phyloP scores from a whole-genome alignment of 2,888 invertebrate species.

The Metopia argyrocephala region DNA sequence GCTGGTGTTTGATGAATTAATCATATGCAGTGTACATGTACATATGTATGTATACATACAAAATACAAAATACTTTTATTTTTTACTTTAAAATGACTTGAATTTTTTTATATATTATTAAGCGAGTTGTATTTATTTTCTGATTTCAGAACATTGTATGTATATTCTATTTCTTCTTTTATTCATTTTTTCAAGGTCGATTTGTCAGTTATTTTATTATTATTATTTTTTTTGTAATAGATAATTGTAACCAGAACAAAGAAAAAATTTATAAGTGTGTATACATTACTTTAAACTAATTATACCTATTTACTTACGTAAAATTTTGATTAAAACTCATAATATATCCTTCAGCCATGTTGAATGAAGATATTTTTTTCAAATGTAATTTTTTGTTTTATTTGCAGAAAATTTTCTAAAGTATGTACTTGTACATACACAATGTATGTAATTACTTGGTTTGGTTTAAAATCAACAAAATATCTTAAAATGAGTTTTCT shows the following conservation, averaged over 20 bases:
- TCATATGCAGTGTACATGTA: too few species aligned
- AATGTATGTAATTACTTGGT: too few species aligned
- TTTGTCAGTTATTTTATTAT: background rate
- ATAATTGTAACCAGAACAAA: background rate
- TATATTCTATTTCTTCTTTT: background rate
- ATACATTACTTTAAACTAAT: background rate
- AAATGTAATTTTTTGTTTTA: background rate
- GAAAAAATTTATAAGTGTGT: background rate
- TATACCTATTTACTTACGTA: constrained; percentile 70
- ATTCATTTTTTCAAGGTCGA: constrained; percentile 16
- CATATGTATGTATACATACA: too few species aligned
- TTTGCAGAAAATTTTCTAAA: too few species aligned
- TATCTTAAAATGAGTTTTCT: too few species aligned
- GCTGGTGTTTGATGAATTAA: too few species aligned
- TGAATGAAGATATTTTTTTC: constrained; percentile 24
- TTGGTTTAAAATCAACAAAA: too few species aligned
- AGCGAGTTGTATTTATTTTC: background rate
- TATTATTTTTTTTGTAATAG: background rate
- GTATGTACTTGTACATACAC: too few species aligned
- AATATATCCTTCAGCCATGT: constrained; percentile 64
- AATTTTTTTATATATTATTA: background rate
- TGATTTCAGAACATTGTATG: background rate
- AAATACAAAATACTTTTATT: too few species aligned
- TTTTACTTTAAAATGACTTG: too few species aligned
- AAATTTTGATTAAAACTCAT: constrained; percentile 72